Base-by-base conservation (phyloP, 2,888 invertebrate genomes). In the Ichneumon xanthorius region DNA sequence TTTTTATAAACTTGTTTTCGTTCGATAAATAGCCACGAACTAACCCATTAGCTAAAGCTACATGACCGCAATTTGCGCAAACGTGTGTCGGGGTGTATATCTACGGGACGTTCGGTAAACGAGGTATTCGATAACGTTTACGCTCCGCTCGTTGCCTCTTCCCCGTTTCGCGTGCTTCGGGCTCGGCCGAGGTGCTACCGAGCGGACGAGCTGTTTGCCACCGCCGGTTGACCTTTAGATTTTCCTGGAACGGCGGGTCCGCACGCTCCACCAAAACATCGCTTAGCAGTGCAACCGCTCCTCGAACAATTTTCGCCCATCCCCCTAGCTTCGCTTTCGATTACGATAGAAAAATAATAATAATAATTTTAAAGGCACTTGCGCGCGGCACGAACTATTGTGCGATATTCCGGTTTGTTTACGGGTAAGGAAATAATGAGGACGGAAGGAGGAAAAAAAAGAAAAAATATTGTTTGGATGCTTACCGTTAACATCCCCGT, bases 341-440 rank as follows among this genome's bases (percentile, higher is more conserved):
- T 26, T 22, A 58, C 58, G 58, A 58, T 11, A 22, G 26, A 58
- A 58, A 9, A 22, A 58, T 11, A 22, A 58, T 22, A 53, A 22
- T 58, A 26, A 26, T 58, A 11, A 26, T 58, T 26, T 14, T 26
- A 14, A 26, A 58, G 22, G 7, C 58, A 58, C 26, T 58, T 26
- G 58, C 6, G 26, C 58, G 26, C 1, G 11, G 58, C 58, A 63
- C 30, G 7, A 33, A 30, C 30, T 63, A 33, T 30, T n/a, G 33
- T 16, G 30, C 63, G 63, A 33, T 63, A 30, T 71, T 61, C 16
- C 55, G 58, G 63, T 19, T 63, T 65, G 26, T 82, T 48, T 67
- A 65, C 53, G 16, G 65, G 77, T 82, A 40, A 70, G 55, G 55
- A 77, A 77, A 65, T 82, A 75, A 80, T 55, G 58, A 75, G 61